Evolutionary conservation across 2,113 vertebrate species (phyloP).

Genomic region (Scomber scombrus): DNA sequence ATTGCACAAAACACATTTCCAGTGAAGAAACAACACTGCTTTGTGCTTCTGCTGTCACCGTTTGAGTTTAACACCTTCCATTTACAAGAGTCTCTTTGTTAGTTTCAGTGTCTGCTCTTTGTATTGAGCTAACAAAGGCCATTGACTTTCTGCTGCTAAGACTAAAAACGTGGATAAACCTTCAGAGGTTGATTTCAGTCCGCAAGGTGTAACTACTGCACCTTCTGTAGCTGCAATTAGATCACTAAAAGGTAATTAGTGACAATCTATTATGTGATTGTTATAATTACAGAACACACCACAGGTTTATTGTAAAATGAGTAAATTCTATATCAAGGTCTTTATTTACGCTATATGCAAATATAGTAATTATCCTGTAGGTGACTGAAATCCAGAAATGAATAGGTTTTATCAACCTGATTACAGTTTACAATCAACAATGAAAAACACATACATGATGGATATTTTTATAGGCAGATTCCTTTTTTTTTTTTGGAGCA

Average conservation of each 20-base stretch:
- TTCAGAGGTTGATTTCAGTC: background rate
- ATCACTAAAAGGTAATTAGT: background rate
- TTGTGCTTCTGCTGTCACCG: constrained; percentile 6
- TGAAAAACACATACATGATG: background rate
- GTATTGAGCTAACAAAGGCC: constrained; percentile 37
- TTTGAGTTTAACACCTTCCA: constrained; percentile 17
- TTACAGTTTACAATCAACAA: background rate
- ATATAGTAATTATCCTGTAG: background rate
- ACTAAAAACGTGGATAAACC: constrained; percentile 13
- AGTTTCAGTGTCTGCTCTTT: constrained; percentile 40
- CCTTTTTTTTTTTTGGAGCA: no score
- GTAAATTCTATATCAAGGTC: no score
- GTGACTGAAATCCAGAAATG: no score
- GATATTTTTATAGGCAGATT: background rate
- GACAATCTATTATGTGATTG: background rate
- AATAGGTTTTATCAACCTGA: no score
- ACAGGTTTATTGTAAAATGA: background rate
- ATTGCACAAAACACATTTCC: background rate
- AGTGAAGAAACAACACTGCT: background rate
- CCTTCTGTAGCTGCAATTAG: constrained; percentile 7
- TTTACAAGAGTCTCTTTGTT: constrained; percentile 42
- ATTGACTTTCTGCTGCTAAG: constrained; percentile 37
- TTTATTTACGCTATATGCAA: background rate
- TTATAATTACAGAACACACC: no score
- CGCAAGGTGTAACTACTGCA: background rate